Evolutionary conservation across 2,797 vertebrate genomes (phyloP), one percentile per base, ranked within the genome.

Genomic region (Dendrocincla fuliginosa): DNA sequence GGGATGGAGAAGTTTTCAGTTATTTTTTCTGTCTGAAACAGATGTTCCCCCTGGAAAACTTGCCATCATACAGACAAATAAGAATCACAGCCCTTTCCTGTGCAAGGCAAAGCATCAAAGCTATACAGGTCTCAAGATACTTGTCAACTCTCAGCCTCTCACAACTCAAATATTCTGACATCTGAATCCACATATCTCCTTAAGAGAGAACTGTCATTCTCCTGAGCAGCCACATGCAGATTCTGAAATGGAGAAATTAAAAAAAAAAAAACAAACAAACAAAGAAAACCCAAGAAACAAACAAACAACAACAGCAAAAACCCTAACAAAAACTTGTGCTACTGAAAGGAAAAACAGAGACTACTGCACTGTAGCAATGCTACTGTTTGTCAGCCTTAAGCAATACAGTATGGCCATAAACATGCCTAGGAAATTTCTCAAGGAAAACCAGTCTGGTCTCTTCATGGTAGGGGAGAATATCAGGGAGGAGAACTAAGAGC

Each of bases 401-500:
- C 81, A 87, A 89, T 60, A 32, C 77, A 65, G 42, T n/a, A 44
- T 3, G 27, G 77, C 44, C 55, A 87, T 56, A 78, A 94, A 70
- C 42, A 81, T 6, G n/a, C 19, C 42, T 33, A 37, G 50, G 82
- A 78, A 87, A 93, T n/a, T 68, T 80, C 84, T 42, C 87, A 71
- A 59, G 71, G 60, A 93, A 91, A 97, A 94, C 60, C 79, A 89
- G 89, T 90, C 68, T 1, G 3, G 32, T 55, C 39, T 91, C 81
- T 81, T 80, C 67, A 39, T 35, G 23, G 44, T 2, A 92, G 47
- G 10, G 85, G 33, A 64, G 53, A 59, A 2, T 50, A 74, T 55
- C 57, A 85, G 65, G 82, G 60, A 89, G 52, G 59, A 93, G 71
- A 82, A 50, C 22, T 47, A 70, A 13, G 24, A 83, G 61, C 85